Evolutionary conservation across 2,113 vertebrate genomes (phyloP).

Genomic region (Corapipo altera): DNA sequence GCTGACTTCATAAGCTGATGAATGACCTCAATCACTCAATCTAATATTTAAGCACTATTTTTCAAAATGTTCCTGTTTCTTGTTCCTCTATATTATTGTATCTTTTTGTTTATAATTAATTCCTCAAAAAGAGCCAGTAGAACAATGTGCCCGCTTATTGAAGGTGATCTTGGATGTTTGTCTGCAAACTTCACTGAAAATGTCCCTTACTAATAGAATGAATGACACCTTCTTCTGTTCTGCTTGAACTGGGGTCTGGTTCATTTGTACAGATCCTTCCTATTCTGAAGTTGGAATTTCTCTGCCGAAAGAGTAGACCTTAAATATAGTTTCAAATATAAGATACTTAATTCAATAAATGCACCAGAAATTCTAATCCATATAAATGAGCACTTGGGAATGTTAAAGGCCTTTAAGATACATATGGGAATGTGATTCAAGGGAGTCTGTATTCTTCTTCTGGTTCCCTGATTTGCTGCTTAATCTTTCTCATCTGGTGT

Average conservation of each 20-base stretch:
- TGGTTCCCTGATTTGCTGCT: not conserved
- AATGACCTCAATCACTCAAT: not conserved
- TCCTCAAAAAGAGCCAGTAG: not conserved
- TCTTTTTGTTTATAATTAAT: not conserved
- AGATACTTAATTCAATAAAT: not conserved
- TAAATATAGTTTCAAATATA: not conserved
- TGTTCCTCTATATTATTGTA: not conserved
- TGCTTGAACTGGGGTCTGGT: not conserved
- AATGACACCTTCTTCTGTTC: not conserved
- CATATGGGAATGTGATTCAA: not conserved
- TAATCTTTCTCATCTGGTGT: not conserved
- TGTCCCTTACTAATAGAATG: not conserved
- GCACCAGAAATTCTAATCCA: not conserved
- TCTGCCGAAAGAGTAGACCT: not conserved
- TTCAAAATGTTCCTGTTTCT: not conserved
- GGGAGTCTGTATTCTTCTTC: not conserved
- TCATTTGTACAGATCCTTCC: not conserved
- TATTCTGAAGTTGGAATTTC: not conserved
- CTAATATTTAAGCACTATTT: not conserved
- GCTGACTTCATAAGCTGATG: not conserved
- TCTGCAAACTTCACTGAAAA: not conserved
- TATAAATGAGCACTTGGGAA: not conserved
- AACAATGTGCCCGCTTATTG: not conserved
- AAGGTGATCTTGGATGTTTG: not conserved
- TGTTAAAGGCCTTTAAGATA: not conserved